A percentile compares a stretch with the other conserved stretches of the same genome.
Evolutionary conservation across 2,113 vertebrate genomes (phyloP).

Genomic region (Bubo scandiacus): DNA sequence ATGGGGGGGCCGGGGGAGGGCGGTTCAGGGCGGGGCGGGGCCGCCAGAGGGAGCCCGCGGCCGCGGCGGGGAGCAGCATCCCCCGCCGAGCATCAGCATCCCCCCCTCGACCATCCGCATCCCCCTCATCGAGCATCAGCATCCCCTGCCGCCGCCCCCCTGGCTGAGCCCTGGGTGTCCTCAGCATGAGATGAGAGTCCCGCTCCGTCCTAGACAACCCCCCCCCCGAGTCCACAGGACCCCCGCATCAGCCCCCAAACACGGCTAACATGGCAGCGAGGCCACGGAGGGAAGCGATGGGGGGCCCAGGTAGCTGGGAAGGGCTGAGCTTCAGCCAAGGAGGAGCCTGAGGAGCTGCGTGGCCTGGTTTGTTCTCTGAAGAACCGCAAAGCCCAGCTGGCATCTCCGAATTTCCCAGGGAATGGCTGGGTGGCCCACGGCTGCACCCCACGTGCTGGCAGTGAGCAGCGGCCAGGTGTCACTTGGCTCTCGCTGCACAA

Average conservation of each 20-base stretch:
- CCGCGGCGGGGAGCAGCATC: background rate
- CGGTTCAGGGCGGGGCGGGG: background rate
- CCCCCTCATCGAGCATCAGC: no score
- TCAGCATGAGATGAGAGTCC: background rate
- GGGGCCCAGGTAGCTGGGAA: background rate
- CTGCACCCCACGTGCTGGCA: background rate
- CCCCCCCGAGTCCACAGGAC: accelerated
- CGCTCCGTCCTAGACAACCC: no score
- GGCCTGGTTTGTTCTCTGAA: background rate
- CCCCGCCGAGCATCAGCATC: background rate
- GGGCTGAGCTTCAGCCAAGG: background rate
- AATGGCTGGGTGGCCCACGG: background rate
- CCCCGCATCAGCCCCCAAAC: background rate
- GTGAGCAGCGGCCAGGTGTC: background rate
- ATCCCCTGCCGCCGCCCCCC: no score
- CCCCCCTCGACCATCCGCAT: no score
- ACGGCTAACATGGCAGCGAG: accelerated
- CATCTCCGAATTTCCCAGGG: background rate
- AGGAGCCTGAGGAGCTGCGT: background rate
- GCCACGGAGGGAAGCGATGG: accelerated
- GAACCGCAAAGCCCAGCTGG: background rate
- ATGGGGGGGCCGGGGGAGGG: no score
- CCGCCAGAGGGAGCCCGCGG: conserved; percentile 35
- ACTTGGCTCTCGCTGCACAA: background rate
- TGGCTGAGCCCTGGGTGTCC: background rate